A percentile compares a stretch with the other conserved stretches of the same genome.
Conservation (phyloP, 2,113 vertebrate species). For the Sapajus apella region DNA sequence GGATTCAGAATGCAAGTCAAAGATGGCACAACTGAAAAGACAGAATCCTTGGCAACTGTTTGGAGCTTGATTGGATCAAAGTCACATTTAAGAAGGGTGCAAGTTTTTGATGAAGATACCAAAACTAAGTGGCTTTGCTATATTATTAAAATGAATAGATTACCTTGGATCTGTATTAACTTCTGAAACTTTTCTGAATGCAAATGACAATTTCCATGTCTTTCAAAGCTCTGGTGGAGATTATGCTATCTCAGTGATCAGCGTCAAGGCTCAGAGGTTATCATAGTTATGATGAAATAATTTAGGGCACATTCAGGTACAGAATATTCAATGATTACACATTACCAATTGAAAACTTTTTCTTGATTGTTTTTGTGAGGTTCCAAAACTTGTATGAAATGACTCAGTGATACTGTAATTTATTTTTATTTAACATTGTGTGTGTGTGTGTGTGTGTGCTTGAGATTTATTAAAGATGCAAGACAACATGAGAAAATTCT, state of each 20-base stretch:
- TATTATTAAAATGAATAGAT: background rate
- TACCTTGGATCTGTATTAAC: background rate
- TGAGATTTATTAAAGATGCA: background rate
- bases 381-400: background rate
- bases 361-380: background rate
- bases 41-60: background rate
- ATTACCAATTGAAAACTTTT: background rate
- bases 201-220: background rate
- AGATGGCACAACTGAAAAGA: background rate
- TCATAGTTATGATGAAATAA: accelerated
- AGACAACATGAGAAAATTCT: background rate
- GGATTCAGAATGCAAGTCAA: background rate
- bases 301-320: background rate
- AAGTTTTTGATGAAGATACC: background rate
- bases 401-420: background rate
- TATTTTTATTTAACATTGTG: background rate
- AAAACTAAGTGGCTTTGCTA: background rate
- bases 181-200: background rate
- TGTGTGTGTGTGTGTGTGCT: background rate
- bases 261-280: background rate
- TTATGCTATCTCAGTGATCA: accelerated
- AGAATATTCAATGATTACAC: background rate
- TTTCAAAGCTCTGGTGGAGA: background rate
- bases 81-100: background rate
- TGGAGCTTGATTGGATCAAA: background rate